These are phyloP conservation scores for Drosophila tanythrix DNA, from an alignment of 2,888 invertebrate genomes.

Conservation along the genomic window DNA sequence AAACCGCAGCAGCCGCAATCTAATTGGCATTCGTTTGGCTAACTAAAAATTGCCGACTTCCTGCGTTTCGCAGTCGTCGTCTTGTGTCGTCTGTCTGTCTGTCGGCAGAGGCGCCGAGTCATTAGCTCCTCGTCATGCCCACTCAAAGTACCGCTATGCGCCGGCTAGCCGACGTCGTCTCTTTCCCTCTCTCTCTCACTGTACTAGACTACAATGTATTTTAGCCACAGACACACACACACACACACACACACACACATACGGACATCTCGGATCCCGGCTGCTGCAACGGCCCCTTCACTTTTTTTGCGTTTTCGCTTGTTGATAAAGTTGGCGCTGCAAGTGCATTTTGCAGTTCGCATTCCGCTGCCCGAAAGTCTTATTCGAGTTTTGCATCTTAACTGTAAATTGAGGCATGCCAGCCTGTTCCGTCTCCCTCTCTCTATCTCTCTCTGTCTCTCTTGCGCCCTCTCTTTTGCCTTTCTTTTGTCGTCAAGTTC, in stretches of 20 bases:
- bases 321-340: slow-evolving; percentile 73
- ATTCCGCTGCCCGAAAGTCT: slow-evolving; percentile 78
- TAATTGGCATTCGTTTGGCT: slow-evolving; percentile 43
- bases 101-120: slow-evolving; percentile 55
- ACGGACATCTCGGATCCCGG: slow-evolving; percentile 40
- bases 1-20: slow-evolving; percentile 13
- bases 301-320: slow-evolving; percentile 48
- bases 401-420: slow-evolving; percentile 75
- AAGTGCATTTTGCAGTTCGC: slow-evolving; percentile 75
- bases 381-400: slow-evolving; percentile 77
- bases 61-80: slow-evolving; percentile 45
- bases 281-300: slow-evolving; percentile 67
- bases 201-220: slow-evolving; percentile 4
- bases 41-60: slow-evolving; percentile 73
- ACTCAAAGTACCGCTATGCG: slow-evolving; percentile 76
- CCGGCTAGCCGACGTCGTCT: slow-evolving; percentile 45
- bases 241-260: slow-evolving; percentile 15
- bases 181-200: not conserved
- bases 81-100: slow-evolving; percentile 23
- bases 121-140: slow-evolving; percentile 68
- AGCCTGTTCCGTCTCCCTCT: slow-evolving; percentile 14
- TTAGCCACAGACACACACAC: slow-evolving; percentile 27
- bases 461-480: slow-evolving; percentile 22
- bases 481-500: slow-evolving; percentile 76
- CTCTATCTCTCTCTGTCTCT: not conserved